Evolutionary conservation across 2,888 invertebrate genomes (phyloP), one percentile per base, ranked within the genome.

Genomic region (Calliopum simillimum): DNA sequence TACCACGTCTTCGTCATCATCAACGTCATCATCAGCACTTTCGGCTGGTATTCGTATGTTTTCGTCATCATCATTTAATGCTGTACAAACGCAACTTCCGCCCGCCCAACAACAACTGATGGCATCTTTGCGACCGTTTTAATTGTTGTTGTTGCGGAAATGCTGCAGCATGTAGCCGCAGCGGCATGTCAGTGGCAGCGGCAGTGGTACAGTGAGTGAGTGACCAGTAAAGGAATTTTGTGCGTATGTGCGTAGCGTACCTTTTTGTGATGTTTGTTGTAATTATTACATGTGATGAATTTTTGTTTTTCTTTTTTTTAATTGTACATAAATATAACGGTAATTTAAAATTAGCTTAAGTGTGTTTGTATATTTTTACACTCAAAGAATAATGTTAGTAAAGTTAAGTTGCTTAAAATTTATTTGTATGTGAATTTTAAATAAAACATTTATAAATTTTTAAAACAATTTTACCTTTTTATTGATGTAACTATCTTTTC

Each of bases 71-170:
- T 68, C 72, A 51, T 70, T 74, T 53, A 68, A 66, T 46, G 70
- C 44, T 51, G 44, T 55, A 12, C 49, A 51, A 46, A 41, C 61
- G 23, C 23, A 61, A 58, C 65, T 69, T 61, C 79, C 82, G 73
- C 80, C 81, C 66, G 74, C 81, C 8, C 83, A 82, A 70, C 83
- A 84, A 73, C 75, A 78, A 43, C 73, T 84, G 16, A 73, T 82
- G 13, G 78, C 79, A 68, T 81, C 82, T 65, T 72, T 84, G 64
- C 77, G 82, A 69, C 78, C 79, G 71, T 33, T 33, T 33, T 33
- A 33, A 33, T 33, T 33, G 33, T 33, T 33, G 2, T 6, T 33
- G 33, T 33, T 33, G 33, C 4, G 33, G 33, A 33, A 33, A 33
- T 33, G 33, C 33, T 33, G 33, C 33, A 33, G 5, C 12, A 44